phyloP scores from a whole-genome alignment of 2,797 vertebrate genomes.

The Pangasius macronema region DNA sequence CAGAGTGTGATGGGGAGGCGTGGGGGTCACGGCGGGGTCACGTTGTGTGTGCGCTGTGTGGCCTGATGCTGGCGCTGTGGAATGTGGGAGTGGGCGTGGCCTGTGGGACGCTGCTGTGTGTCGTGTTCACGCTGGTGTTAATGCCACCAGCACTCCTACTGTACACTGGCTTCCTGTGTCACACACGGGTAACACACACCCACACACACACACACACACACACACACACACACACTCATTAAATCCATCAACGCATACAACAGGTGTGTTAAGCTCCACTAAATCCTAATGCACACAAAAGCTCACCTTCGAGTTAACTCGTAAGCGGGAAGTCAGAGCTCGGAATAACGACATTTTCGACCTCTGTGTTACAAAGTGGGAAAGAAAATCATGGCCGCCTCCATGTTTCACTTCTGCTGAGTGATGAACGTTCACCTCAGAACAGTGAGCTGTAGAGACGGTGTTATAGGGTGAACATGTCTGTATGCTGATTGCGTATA shows the following conservation, averaged over 20 bases:
- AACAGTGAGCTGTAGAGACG: too few species aligned
- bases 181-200: conserved; percentile 76
- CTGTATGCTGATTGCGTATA: too few species aligned
- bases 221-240: background rate
- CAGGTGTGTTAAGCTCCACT: background rate
- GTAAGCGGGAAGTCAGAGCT: background rate
- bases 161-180: conserved; percentile 77
- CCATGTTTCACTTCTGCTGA: too few species aligned
- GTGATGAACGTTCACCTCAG: too few species aligned
- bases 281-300: background rate
- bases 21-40: conserved; percentile 72
- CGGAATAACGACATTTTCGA: background rate
- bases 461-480: too few species aligned
- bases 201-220: conserved; percentile 12
- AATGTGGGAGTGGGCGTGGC: conserved; percentile 64
- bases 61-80: conserved; percentile 69
- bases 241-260: background rate
- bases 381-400: too few species aligned
- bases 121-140: conserved; percentile 72
- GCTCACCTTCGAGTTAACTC: background rate
- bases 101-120: conserved; percentile 64
- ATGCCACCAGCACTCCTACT: conserved; percentile 74
- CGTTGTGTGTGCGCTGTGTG: conserved; percentile 68
- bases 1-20: conserved; percentile 68
- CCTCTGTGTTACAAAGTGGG: too few species aligned